phyloP scores from a whole-genome alignment of 92 coral and sea anemone species.

The Meandrina meandrites region DNA sequence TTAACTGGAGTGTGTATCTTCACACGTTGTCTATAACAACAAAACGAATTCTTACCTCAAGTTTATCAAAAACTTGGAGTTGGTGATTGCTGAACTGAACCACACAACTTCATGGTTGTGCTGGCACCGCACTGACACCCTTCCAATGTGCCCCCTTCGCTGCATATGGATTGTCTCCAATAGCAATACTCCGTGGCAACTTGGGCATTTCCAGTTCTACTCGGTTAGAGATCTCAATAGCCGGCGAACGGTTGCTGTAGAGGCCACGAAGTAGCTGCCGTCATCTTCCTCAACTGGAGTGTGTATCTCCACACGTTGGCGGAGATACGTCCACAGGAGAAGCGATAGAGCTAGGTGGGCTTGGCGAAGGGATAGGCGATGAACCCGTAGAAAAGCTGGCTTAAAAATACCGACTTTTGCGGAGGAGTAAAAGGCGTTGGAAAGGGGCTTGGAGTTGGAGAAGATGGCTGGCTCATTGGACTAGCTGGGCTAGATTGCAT shows the following conservation, averaged over 20 bases:
- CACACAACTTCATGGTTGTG: constrained; percentile 46
- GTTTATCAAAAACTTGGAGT: constrained; percentile 35
- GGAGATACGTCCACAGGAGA: constrained; percentile 2
- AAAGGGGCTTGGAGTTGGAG: constrained; percentile 2
- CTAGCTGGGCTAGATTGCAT: constrained; percentile 10
- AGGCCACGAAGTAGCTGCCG: constrained; percentile 43
- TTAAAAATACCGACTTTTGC: not conserved
- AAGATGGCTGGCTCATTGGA: not conserved
- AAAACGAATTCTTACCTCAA: constrained; percentile 32
- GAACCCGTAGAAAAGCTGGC: not conserved
- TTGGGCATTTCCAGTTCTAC: constrained; percentile 36
- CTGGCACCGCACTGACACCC: constrained; percentile 27
- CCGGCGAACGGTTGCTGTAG: constrained; percentile 30
- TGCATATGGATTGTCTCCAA: constrained; percentile 20
- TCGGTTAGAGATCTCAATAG: constrained; percentile 23
- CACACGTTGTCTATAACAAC: not conserved
- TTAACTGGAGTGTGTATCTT: constrained; percentile 46
- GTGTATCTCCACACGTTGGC: constrained; percentile 11
- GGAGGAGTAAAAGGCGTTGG: not conserved
- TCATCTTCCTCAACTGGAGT: constrained; percentile 25
- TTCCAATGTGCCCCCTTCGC: too few relatives aligned
- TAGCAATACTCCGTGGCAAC: constrained; percentile 26
- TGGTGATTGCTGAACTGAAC: constrained; percentile 41
- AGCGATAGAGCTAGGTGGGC: not conserved
- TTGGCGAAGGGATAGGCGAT: not conserved